These are phyloP conservation scores for Gallinago nigripennis DNA, from an alignment of 2,797 vertebrate species.

Conservation along the genomic window DNA sequence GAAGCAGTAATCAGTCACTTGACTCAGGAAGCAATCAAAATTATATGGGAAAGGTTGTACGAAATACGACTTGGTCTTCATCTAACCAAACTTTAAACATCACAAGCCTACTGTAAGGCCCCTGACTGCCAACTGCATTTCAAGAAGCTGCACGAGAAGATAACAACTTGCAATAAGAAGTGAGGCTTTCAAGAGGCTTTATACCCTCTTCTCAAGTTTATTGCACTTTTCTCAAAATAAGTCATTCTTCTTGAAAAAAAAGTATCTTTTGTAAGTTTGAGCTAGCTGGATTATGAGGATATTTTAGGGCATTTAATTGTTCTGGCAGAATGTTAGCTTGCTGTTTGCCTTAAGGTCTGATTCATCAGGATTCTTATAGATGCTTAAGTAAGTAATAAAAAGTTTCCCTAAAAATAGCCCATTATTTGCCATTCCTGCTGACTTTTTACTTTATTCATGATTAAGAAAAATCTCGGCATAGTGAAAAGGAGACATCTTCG, in stretches of 20 bases:
- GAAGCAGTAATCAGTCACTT: constrained; percentile 24
- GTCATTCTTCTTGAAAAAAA: neutral
- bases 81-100: neutral
- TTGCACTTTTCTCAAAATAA: neutral
- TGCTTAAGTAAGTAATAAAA: constrained; percentile 25
- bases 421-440: constrained; percentile 6
- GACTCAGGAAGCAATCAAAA: constrained; percentile 13
- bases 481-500: neutral
- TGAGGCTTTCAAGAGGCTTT: neutral
- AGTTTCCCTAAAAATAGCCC: constrained; percentile 25
- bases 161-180: neutral
- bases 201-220: neutral
- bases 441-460: neutral
- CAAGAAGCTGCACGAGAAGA: neutral
- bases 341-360: constrained; percentile 2
- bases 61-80: neutral
- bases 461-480: neutral
- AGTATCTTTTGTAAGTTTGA: neutral
- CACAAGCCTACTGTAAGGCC: neutral
- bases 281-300: neutral
- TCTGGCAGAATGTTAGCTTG: neutral
- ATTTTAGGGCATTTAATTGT: constrained; percentile 11
- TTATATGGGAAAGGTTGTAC: neutral
- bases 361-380: neutral
- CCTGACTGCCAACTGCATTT: neutral